A percentile compares a stretch with the other conserved stretches of the same genome.
These are phyloP conservation scores for Mirza zaza DNA, from an alignment of 2,113 vertebrate genomes.

Conservation along the genomic window DNA sequence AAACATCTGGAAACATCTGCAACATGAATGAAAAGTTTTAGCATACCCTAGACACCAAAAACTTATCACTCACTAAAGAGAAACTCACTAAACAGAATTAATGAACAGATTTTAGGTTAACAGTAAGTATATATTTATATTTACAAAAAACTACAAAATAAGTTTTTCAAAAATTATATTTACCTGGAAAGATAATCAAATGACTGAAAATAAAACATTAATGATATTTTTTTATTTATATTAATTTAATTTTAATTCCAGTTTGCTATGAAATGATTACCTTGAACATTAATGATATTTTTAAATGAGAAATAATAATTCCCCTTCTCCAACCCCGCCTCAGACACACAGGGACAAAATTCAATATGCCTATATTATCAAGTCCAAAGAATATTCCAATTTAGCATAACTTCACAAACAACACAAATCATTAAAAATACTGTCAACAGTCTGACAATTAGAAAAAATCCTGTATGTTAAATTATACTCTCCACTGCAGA, in stretches of 20 bases:
- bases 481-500: not conserved
- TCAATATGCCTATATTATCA: conserved; percentile 6
- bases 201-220: conserved; percentile 34
- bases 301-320: not conserved
- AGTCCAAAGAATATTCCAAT: conserved; percentile 29
- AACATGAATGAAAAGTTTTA: conserved; percentile 66
- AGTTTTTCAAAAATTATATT: conserved; percentile 27
- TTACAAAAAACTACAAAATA: conserved; percentile 29
- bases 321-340: not conserved
- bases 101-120: conserved; percentile 28
- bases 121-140: conserved; percentile 23
- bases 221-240: not conserved
- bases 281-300: conserved; percentile 1
- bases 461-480: not conserved
- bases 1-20: conserved; percentile 96
- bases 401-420: conserved; percentile 33
- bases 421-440: conserved; percentile 49
- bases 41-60: conserved; percentile 40
- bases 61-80: not conserved
- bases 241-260: no score
- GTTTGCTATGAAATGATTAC: no score
- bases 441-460: not conserved
- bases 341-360: not conserved
- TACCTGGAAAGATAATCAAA: conserved; percentile 38
- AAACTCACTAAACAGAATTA: conserved; percentile 32